A percentile compares a stretch with the other conserved stretches of the same genome.
Evolutionary conservation across 2,888 invertebrate genomes (phyloP).

Genomic region (Pheosia gnoma): DNA sequence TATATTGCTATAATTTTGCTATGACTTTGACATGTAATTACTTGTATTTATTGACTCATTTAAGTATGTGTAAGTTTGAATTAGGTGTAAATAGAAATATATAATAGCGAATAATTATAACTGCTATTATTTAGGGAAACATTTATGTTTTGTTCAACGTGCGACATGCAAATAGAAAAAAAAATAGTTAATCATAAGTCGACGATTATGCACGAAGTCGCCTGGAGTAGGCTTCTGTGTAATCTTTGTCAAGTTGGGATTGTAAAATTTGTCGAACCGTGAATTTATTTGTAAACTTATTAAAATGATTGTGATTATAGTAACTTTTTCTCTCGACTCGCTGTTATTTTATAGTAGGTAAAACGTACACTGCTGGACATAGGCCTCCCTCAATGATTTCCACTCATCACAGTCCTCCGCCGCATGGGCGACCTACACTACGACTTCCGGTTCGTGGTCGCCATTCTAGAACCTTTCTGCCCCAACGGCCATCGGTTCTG

Average conservation of each 20-base stretch:
- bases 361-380: no score
- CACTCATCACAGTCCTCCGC: no score
- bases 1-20: constrained; percentile 22
- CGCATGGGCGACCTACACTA: no score
- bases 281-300: not conserved
- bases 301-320: constrained; percentile 1
- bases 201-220: not conserved
- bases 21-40: constrained; percentile 19
- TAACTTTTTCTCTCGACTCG: not conserved
- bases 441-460: no score
- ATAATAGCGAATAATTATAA: constrained; percentile 5
- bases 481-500: no score
- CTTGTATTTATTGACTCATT: constrained; percentile 34
- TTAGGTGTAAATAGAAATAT: constrained; percentile 35
- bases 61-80: constrained; percentile 21
- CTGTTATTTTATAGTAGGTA: no score
- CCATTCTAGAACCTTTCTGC: no score
- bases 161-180: not conserved
- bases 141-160: not conserved
- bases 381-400: no score
- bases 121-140: not conserved
- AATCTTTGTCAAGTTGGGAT: constrained; percentile 3
- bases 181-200: not conserved
- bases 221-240: not conserved
- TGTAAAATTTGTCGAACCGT: not conserved